Conservation (phyloP, 2,888 invertebrate species). For the Tholera decimalis region DNA sequence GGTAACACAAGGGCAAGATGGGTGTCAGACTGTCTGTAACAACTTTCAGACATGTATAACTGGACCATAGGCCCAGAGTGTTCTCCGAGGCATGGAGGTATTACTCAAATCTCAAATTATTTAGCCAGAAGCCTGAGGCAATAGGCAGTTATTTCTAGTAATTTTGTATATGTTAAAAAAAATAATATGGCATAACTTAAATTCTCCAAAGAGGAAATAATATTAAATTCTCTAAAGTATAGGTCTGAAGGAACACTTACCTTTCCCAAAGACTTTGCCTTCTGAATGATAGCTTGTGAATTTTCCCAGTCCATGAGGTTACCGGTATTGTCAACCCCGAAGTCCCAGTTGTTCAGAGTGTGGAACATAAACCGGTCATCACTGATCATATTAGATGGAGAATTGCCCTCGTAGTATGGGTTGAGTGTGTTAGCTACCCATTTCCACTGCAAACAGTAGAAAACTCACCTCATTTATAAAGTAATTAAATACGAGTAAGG, state of each 20-base stretch:
- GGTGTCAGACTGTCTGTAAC: too few species aligned
- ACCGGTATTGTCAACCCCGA: conserved; percentile 96
- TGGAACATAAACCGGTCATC: conserved; percentile 96
- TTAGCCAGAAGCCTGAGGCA: too few species aligned
- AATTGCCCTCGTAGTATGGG: conserved; percentile 98
- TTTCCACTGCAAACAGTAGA: conserved; percentile 92
- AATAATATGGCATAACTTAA: background rate
- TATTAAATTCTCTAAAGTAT: background rate
- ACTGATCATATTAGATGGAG: conserved; percentile 93
- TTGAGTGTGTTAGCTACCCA: conserved; percentile 97
- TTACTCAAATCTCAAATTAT: too few species aligned
- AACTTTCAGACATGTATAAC: too few species aligned
- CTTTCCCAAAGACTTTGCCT: conserved; percentile 87
- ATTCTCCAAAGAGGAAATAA: background rate
- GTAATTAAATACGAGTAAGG: conserved; percentile 35
- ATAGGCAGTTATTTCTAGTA: background rate
- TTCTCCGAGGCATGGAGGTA: too few species aligned
- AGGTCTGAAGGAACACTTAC: conserved; percentile 68
- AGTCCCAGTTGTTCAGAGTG: conserved; percentile 96
- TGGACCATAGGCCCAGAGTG: too few species aligned
- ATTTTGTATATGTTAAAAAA: background rate
- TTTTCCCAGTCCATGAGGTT: conserved; percentile 95
- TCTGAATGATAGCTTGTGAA: conserved; percentile 91
- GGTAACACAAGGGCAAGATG: too few species aligned
- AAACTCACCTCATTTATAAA: conserved; percentile 9